Percentiles rank a stretch among this genome's conserved stretches.
phyloP scores from a whole-genome alignment of 2,797 vertebrate species.

The Chelon labrosus region DNA sequence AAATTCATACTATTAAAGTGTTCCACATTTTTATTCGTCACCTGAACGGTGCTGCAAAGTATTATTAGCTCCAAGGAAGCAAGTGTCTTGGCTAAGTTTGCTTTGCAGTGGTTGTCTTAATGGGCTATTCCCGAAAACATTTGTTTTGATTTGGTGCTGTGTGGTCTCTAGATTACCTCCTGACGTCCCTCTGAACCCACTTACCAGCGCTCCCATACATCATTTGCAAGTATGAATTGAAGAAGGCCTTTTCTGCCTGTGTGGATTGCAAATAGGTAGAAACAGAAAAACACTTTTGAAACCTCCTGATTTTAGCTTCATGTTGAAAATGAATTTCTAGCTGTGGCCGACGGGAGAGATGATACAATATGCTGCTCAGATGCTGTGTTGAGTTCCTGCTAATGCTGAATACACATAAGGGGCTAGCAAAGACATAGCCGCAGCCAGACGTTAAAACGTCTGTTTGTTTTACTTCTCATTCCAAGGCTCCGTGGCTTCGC shows the following conservation, averaged over 20 bases:
- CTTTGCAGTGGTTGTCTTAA: conserved; percentile 14
- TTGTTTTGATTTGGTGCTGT: conserved; percentile 44
- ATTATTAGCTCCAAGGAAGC: conserved; percentile 14
- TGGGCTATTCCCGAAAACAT: conserved; percentile 32
- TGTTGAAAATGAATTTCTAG: conserved; percentile 27
- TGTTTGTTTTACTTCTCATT: conserved; percentile 65
- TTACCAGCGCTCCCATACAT: conserved; percentile 57
- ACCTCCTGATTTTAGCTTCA: conserved; percentile 27
- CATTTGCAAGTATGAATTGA: conserved; percentile 75
- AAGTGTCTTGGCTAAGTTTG: conserved; percentile 21
- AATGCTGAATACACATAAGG: conserved; percentile 51
- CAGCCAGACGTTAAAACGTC: conserved; percentile 46
- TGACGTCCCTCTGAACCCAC: conserved; percentile 59
- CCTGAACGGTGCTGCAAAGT: neutral
- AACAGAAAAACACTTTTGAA: conserved; percentile 45
- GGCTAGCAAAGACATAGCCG: conserved; percentile 23
- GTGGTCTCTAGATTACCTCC: conserved; percentile 39
- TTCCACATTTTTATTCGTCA: conserved; percentile 20
- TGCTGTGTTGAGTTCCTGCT: conserved; percentile 27
- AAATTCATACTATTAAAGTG: conserved; percentile 11
- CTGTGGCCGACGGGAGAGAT: conserved; percentile 3
- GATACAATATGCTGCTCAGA: neutral
- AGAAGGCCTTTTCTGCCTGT: conserved; percentile 19
- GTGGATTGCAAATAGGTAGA: conserved; percentile 58
- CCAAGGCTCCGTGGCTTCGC: conserved; percentile 22